Conservation (phyloP, 2,888 invertebrate species). For the Ganaspis brasiliensis region DNA sequence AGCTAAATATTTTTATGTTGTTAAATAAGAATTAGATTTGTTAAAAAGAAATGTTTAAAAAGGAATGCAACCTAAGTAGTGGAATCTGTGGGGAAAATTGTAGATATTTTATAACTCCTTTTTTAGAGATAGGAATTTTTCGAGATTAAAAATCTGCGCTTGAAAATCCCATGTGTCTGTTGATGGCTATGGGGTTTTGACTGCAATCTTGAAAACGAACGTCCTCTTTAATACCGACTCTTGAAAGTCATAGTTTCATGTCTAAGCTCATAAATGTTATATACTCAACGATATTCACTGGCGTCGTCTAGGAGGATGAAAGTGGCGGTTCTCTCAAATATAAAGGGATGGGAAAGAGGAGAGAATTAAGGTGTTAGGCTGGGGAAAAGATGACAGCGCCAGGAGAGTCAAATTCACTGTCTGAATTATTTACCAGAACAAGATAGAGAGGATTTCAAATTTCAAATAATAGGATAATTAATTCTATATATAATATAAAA, state of each 20-base stretch:
- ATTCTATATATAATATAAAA: slow-evolving; percentile 26
- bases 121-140: slow-evolving; percentile 16
- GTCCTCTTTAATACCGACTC: slow-evolving; percentile 26
- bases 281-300: slow-evolving; percentile 38
- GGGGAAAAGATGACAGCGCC: slow-evolving; percentile 7
- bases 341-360: not conserved
- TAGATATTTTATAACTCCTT: slow-evolving; percentile 14
- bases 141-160: slow-evolving; percentile 5
- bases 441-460: slow-evolving; percentile 2
- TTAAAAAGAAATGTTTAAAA: not conserved
- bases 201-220: slow-evolving; percentile 34
- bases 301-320: slow-evolving; percentile 30
- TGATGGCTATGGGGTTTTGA: not conserved
- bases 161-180: slow-evolving; percentile 7
- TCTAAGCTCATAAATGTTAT: slow-evolving; percentile 42
- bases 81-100: slow-evolving; percentile 7
- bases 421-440: slow-evolving; percentile 4
- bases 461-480: slow-evolving; percentile 33
- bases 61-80: not conserved
- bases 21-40: slow-evolving; percentile 10
- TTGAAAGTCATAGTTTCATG: slow-evolving; percentile 34
- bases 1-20: slow-evolving; percentile 19
- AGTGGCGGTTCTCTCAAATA: slow-evolving; percentile 18
- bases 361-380: not conserved
- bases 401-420: slow-evolving; percentile 8